Evolutionary conservation across 1,140 invertebrate species (phyloP).

Genomic region (Zaprionus vittiger): DNA sequence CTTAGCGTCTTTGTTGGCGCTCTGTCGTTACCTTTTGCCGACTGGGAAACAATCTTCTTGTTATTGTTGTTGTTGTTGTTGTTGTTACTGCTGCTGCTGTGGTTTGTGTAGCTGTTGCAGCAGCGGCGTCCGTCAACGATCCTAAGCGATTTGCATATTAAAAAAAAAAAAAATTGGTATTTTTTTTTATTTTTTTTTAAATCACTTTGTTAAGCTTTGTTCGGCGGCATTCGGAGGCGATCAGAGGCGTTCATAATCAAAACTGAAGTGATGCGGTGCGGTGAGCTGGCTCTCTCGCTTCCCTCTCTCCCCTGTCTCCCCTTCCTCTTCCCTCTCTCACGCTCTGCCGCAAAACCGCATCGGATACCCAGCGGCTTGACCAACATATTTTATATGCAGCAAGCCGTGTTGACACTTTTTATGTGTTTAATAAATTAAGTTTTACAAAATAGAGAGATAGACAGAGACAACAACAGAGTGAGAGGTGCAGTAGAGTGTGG

Average conservation of each 20-base stretch:
- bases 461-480: background rate
- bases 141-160: constrained; percentile 74
- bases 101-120: constrained; percentile 37
- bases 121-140: constrained; percentile 72
- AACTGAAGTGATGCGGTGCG: constrained; percentile 71
- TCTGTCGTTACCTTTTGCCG: constrained; percentile 27
- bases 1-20: constrained; percentile 59
- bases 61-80: constrained; percentile 9
- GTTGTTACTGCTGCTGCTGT: constrained; percentile 13
- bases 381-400: constrained; percentile 76
- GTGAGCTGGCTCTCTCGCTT: constrained; percentile 11
- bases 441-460: constrained; percentile 72
- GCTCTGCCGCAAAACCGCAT: background rate
- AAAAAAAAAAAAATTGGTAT: constrained; percentile 31
- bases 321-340: background rate
- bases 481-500: background rate
- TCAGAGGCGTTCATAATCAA: constrained; percentile 78
- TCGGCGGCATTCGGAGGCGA: constrained; percentile 63
- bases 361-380: constrained; percentile 31
- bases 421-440: constrained; percentile 80
- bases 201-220: constrained; percentile 77
- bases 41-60: constrained; percentile 7
- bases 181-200: constrained; percentile 48
- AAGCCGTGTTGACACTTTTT: constrained; percentile 79
- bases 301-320: background rate